Evolutionary conservation across 2,113 vertebrate genomes (phyloP), one percentile per base, ranked within the genome.

Genomic region (Sinocyclocheilus maitianheensis): DNA sequence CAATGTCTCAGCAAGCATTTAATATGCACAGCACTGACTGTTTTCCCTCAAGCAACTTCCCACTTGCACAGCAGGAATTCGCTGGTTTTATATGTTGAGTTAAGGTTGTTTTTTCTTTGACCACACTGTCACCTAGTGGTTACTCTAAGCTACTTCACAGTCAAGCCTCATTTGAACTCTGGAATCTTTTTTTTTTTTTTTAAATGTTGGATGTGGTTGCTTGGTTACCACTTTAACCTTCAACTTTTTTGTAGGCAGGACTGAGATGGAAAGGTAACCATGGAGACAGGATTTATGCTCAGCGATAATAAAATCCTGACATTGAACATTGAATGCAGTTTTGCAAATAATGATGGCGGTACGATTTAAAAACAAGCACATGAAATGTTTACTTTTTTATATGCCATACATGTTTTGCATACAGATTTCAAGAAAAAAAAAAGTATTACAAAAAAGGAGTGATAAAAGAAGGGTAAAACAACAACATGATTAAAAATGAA

Each of bases 321-420:
- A 40, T 40, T 72, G 40, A 43, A 43, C 69, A 53, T 1, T 14
- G 6, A 30, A 20, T 24, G 5, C 2, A 4, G 14, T 13, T 26
- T 11, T 5, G n/a, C 30, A 74, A 53, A 90, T 83, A 65, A n/a
- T 11, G 80, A 82, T 71, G 0, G 14, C 53, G 48, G 58, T 30
- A 82, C 24, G 2, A 34, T 40, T 74, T 84, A 87, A 89, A 78
- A 93, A 93, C 93, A 83, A 86, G 67, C 90, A 88, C 86, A 90
- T 90, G 90, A 90, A 90, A 90, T 83, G 87, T 93, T 94, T 92
- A 91, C 92, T 93, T 91, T 85, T 83, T 85, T 85, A 84, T 83
- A 90, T 53, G 88, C 75, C 85, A 89, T 89, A 92, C 90, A 92
- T 78, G 24, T 58, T 89, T 89, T 53, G 77, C 79, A 84, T 82